Conservation (phyloP, 2,888 invertebrate genomes). For the Hermaeophaga mercurialis region DNA sequence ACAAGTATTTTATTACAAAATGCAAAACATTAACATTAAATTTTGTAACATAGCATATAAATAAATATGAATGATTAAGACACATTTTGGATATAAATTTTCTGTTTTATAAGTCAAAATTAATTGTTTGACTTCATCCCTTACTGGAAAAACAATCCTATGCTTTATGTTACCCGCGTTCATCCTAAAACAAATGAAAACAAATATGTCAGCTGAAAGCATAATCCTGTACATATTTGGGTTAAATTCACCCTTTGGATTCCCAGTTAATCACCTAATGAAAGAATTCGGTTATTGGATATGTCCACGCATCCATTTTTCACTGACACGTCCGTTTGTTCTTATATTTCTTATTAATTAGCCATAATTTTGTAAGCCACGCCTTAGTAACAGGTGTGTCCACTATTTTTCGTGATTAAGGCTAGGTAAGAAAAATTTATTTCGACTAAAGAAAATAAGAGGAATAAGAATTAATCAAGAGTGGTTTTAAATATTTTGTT, state of each 20-base stretch:
- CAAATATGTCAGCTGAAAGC: conserved; percentile 4
- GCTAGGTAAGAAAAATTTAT: too few relatives aligned
- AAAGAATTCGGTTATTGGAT: conserved; percentile 10
- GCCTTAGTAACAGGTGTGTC: neutral
- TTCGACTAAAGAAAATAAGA: too few relatives aligned
- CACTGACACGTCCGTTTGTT: neutral
- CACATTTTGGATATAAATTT: too few relatives aligned
- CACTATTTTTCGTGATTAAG: neutral
- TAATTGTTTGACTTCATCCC: too few relatives aligned
- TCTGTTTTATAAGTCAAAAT: too few relatives aligned
- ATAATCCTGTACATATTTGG: conserved; percentile 4
- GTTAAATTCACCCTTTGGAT: neutral
- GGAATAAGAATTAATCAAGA: too few relatives aligned
- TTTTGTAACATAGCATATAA: too few relatives aligned
- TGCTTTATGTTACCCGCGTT: neutral
- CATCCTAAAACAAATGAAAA: neutral
- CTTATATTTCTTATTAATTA: conserved; percentile 16
- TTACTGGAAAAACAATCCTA: neutral
- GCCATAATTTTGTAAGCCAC: conserved; percentile 6
- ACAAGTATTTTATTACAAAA: too few relatives aligned
- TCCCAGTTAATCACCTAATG: conserved; percentile 14
- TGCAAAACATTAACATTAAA: too few relatives aligned
- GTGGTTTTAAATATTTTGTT: too few relatives aligned
- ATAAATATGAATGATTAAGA: too few relatives aligned
- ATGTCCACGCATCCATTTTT: conserved; percentile 14